Percentiles rank a stretch among this genome's conserved stretches.
These are phyloP conservation scores for Adelges cooleyi DNA, from an alignment of 1,140 invertebrate species.

Conservation along the genomic window DNA sequence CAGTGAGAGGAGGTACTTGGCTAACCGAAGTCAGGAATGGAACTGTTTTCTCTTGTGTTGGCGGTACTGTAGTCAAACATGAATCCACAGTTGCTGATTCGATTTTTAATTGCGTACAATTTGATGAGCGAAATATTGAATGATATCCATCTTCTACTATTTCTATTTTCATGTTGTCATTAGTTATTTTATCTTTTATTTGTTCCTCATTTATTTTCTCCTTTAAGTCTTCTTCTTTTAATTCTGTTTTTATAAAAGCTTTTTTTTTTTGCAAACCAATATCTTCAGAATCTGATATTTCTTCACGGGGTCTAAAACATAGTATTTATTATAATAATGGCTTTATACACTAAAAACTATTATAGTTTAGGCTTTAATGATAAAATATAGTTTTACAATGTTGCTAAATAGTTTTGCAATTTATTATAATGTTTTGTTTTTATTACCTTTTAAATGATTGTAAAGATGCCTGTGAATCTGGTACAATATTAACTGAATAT, in stretches of 20 bases:
- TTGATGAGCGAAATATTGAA: too few species aligned
- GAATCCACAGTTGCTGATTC: background rate
- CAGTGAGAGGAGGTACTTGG: too few species aligned
- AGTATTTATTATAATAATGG: too few species aligned
- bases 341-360: too few species aligned
- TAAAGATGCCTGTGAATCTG: background rate
- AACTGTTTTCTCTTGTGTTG: background rate
- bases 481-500: background rate
- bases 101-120: background rate
- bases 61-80: background rate
- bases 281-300: background rate
- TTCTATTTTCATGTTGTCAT: background rate
- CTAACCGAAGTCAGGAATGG: background rate
- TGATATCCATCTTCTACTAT: too few species aligned
- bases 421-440: too few species aligned
- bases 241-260: background rate
- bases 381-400: too few species aligned
- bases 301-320: background rate
- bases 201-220: background rate
- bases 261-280: background rate
- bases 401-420: too few species aligned
- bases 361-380: too few species aligned
- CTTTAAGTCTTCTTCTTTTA: background rate
- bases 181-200: background rate
- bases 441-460: too few species aligned